A percentile compares a stretch with the other conserved stretches of the same genome.
These are phyloP conservation scores for Spea bombifrons DNA, from an alignment of 2,113 vertebrate genomes.

Conservation along the genomic window DNA sequence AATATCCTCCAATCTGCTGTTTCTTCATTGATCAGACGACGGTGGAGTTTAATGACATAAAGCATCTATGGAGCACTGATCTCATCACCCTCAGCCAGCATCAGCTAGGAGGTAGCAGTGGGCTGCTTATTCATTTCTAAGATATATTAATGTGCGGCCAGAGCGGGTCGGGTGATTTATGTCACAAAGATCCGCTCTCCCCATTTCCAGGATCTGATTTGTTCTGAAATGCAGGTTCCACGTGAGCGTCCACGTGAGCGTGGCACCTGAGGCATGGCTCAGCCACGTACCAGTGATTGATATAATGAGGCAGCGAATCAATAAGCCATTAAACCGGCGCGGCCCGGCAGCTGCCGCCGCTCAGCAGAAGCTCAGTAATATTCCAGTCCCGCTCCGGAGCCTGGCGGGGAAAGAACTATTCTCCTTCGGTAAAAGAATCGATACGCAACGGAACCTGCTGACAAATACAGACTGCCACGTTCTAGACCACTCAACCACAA, in stretches of 20 bases:
- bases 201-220: not conserved
- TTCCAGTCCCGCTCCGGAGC: not conserved
- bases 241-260: not conserved
- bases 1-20: no score
- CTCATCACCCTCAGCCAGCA: no score
- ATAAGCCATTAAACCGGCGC: constrained; percentile 18
- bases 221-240: not conserved
- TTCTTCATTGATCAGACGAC: no score
- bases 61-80: no score
- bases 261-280: not conserved
- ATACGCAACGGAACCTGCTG: no score
- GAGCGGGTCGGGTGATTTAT: no score
- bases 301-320: constrained; percentile 19
- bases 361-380: not conserved
- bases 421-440: not conserved
- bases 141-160: no score
- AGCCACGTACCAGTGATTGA: not conserved
- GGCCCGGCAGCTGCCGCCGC: not conserved
- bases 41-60: no score
- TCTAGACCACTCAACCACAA: no score
- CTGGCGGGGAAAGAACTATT: not conserved
- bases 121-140: no score
- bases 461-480: no score
- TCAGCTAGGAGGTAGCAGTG: no score
- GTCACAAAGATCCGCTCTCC: not conserved